Base-by-base conservation (phyloP, 2,888 invertebrate genomes). In the Griposia aprilina region DNA sequence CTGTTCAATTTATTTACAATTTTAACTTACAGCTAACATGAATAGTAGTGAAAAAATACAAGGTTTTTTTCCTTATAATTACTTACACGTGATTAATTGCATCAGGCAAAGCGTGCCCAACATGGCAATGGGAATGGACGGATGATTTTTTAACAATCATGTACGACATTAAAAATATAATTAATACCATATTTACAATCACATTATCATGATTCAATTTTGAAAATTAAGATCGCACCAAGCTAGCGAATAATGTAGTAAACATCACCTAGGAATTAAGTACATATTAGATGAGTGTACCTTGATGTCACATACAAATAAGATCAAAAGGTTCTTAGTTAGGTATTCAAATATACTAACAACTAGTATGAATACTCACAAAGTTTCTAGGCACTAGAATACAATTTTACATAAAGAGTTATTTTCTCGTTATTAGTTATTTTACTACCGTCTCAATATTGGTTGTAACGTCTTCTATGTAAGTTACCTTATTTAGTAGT, bases 81-180 rank as follows among this genome's bases (percentile, higher is more conserved):
- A 79, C 73, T 79, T 78, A 81, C 59, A 65, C 72, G 73, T 81
- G 76, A 78, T 70, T 83, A 79, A 74, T 80, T 79, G 78, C 67
- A 82, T 86, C 80, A 85, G 83, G 87, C 88, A 85, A 89, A 90
- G 90, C 89, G 87, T 90, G 82, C 75, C 86, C 55, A 71, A 80
- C 55, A 79, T 79, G 79, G 87, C 88, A 85, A 90, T 87, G 78
- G 78, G 71, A 83, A 87, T 90, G 91, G 91, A 91, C 91, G 91
- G 91, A 90, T 89, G 85, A 88, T 60, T 81, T 80, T 82, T 80
- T 77, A 76, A 73, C 74, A 80, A 73, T 70, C 79, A 70, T 83
- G 77, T 81, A 87, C 78, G 83, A 81, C 11, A 63, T 78, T 72
- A 13, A 76, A 79, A 62, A 75, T 69, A 77, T 65, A 78, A 63